phyloP scores from a whole-genome alignment of 1,140 invertebrate species.

The Holotrichia oblita region DNA sequence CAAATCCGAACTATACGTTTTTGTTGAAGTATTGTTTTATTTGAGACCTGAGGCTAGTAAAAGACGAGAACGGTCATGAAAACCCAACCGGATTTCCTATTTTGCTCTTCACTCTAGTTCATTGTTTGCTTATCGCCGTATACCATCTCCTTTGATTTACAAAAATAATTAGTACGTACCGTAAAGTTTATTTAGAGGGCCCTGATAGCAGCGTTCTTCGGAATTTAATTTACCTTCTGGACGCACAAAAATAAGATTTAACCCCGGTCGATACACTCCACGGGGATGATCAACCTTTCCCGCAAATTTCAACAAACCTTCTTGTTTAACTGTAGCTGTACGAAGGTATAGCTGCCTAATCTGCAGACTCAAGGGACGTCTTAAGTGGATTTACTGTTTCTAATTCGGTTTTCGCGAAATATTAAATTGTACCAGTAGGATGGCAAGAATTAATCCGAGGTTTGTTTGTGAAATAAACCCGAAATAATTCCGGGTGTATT shows the following conservation, averaged over 20 bases:
- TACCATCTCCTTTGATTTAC: not conserved
- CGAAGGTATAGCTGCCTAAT: not conserved
- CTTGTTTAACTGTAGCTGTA: not conserved
- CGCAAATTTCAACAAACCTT: not conserved
- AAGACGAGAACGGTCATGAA: too few species aligned
- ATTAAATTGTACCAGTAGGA: not conserved
- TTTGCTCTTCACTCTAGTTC: not conserved
- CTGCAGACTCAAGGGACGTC: not conserved
- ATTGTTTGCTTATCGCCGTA: not conserved
- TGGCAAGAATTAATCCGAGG: not conserved
- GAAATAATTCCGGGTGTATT: not conserved
- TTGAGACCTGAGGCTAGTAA: too few species aligned
- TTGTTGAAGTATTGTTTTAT: too few species aligned
- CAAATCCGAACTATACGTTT: too few species aligned
- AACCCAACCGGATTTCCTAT: too few species aligned
- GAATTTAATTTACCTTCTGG: conserved; percentile 7
- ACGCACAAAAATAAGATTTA: not conserved
- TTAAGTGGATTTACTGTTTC: conserved; percentile 7
- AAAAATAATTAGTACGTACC: not conserved
- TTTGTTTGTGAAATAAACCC: not conserved
- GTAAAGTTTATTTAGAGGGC: not conserved
- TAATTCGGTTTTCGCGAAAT: not conserved
- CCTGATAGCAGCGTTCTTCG: not conserved
- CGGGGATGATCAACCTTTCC: not conserved
- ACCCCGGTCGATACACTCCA: not conserved